Percentiles rank a stretch among this genome's conserved stretches.
Conservation (phyloP, 2,888 invertebrate species). For the Pseudolycoriella hygida region DNA sequence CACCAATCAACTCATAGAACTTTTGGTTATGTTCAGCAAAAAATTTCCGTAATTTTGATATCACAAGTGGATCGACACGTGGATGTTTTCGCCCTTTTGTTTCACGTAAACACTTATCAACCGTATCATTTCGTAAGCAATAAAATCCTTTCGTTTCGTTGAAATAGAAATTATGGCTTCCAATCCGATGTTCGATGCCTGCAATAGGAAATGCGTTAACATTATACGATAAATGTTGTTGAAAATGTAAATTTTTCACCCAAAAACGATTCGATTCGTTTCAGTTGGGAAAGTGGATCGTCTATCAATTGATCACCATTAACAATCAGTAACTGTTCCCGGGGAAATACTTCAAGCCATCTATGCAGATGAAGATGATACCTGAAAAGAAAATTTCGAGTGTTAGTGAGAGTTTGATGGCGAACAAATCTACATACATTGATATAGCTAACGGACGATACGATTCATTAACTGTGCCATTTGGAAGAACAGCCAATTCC, state of each 20-base stretch:
- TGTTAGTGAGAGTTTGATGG: too few species aligned
- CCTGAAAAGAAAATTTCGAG: too few species aligned
- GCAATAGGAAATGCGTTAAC: slow-evolving; percentile 5
- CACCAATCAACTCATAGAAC: slow-evolving; percentile 83
- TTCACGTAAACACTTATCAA: slow-evolving; percentile 67
- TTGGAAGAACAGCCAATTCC: slow-evolving; percentile 59
- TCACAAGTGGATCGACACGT: slow-evolving; percentile 58
- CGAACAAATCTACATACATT: too few species aligned
- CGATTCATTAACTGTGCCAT: slow-evolving; percentile 67
- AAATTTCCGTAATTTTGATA: slow-evolving; percentile 65
- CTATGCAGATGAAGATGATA: slow-evolving; percentile 76
- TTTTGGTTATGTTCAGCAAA: slow-evolving; percentile 82
- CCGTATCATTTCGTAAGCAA: slow-evolving; percentile 70
- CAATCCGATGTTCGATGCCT: slow-evolving; percentile 38
- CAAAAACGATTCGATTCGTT: slow-evolving; percentile 74
- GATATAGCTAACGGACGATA: slow-evolving; percentile 76
- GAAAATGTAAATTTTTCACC: slow-evolving; percentile 23
- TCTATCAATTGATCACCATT: slow-evolving; percentile 85
- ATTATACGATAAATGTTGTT: slow-evolving; percentile 1
- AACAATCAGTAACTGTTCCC: slow-evolving; percentile 82
- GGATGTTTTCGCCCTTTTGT: slow-evolving; percentile 74
- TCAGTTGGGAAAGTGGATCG: slow-evolving; percentile 74
- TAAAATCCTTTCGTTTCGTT: slow-evolving; percentile 95
- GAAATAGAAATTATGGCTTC: slow-evolving; percentile 83
- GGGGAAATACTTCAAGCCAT: slow-evolving; percentile 86